Percentiles rank a stretch among this genome's conserved stretches.
Evolutionary conservation across 1,140 invertebrate genomes (phyloP).

Genomic region (Hyposmocoma kahamanoa): DNA sequence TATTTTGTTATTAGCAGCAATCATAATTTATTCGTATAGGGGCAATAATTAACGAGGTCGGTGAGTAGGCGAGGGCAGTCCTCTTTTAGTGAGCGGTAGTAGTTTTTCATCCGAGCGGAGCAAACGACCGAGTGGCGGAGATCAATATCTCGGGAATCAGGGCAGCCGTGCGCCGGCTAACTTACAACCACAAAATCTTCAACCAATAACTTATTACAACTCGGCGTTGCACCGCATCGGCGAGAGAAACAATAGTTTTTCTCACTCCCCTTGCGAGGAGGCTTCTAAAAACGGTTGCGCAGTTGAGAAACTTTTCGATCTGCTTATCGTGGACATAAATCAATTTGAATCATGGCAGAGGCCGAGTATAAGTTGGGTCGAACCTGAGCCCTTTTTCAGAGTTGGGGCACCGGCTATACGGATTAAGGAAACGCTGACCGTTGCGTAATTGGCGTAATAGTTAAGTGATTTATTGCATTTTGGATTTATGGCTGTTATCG

Average conservation of each 20-base stretch:
- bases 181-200: conserved; percentile 38
- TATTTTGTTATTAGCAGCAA: too few relatives aligned
- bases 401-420: conserved; percentile 34
- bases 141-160: conserved; percentile 54
- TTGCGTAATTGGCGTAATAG: conserved; percentile 66
- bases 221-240: conserved; percentile 20
- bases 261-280: conserved; percentile 9
- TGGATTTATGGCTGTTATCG: conserved; percentile 28
- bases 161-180: conserved; percentile 42
- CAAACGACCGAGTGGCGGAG: conserved; percentile 28
- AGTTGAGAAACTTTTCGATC: conserved; percentile 36
- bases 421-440: conserved; percentile 54
- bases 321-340: conserved; percentile 59
- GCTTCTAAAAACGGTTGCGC: conserved; percentile 15
- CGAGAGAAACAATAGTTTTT: conserved; percentile 35
- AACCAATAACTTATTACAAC: conserved; percentile 44
- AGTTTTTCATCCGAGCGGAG: conserved; percentile 26
- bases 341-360: conserved; percentile 52
- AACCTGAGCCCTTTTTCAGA: conserved; percentile 51
- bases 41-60: too few relatives aligned
- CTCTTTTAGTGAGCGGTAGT: too few relatives aligned
- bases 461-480: conserved; percentile 52
- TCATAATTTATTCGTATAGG: too few relatives aligned
- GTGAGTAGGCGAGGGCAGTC: too few relatives aligned
- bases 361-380: conserved; percentile 41